Percentiles rank a stretch among this genome's conserved stretches.
phyloP scores from a whole-genome alignment of 2,888 invertebrate species.

The Heterodera filipjevi region DNA sequence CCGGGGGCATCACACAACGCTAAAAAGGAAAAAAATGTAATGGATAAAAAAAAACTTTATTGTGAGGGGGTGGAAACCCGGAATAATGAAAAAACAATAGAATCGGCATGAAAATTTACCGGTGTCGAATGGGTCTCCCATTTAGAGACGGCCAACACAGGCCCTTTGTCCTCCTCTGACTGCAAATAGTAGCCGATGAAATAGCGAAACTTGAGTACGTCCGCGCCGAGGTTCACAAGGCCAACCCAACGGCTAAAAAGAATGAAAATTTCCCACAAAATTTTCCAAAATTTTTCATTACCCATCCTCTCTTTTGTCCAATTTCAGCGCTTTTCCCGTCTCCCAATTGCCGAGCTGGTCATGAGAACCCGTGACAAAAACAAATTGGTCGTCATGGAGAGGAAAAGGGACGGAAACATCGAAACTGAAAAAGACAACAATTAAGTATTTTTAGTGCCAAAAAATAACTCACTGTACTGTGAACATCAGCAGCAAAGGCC shows the following conservation, averaged over 20 bases:
- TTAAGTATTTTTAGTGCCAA: not conserved
- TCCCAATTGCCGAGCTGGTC: constrained; percentile 57
- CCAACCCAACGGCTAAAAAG: constrained; percentile 49
- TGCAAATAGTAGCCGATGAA: constrained; percentile 59
- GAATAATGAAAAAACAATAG: too few relatives aligned
- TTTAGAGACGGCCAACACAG: constrained; percentile 44
- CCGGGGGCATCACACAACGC: constrained; percentile 45
- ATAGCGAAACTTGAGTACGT: constrained; percentile 58
- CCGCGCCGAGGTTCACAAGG: constrained; percentile 39
- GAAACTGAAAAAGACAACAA: constrained; percentile 52
- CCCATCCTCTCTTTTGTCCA: constrained; percentile 45
- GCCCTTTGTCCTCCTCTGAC: constrained; percentile 43
- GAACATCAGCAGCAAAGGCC: not conserved
- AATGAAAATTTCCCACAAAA: constrained; percentile 4
- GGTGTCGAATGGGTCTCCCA: constrained; percentile 49
- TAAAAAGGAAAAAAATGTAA: constrained; percentile 14
- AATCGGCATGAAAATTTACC: not conserved
- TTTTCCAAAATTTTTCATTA: constrained; percentile 33
- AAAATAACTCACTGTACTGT: not conserved
- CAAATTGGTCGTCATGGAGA: constrained; percentile 47
- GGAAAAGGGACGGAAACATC: constrained; percentile 51
- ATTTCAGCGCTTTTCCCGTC: constrained; percentile 49
- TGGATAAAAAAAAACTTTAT: not conserved
- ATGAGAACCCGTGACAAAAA: constrained; percentile 56
- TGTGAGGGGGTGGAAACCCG: too few relatives aligned